A percentile compares a stretch with the other conserved stretches of the same genome.
phyloP scores from a whole-genome alignment of 2,113 vertebrate species.

The Hiodon alosoides region DNA sequence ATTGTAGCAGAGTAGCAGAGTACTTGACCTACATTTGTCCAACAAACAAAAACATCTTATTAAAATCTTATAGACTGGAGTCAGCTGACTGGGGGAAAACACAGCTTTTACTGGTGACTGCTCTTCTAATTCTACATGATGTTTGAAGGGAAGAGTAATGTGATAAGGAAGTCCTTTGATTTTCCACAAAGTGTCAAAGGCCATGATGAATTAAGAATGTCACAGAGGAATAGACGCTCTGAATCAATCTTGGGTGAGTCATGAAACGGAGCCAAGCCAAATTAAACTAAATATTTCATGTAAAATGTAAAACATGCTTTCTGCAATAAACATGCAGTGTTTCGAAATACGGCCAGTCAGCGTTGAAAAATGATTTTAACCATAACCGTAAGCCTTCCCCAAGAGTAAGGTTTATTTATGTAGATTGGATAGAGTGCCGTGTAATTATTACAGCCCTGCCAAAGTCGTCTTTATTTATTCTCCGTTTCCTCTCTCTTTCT shows the following conservation, averaged over 20 bases:
- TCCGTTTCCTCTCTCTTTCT: conserved; percentile 49
- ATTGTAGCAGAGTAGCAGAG: conserved; percentile 25
- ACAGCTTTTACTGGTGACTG: conserved; percentile 43
- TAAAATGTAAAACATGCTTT: conserved; percentile 61
- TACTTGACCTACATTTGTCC: not conserved
- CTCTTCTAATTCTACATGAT: conserved; percentile 47
- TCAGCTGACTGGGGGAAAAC: conserved; percentile 23
- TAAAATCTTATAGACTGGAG: not conserved
- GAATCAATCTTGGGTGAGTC: conserved; percentile 51
- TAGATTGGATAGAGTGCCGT: conserved; percentile 63
- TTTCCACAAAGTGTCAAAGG: conserved; percentile 43
- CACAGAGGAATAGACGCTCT: conserved; percentile 45
- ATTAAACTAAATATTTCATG: conserved; percentile 67
- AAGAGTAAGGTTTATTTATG: conserved; percentile 62
- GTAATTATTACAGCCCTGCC: conserved; percentile 58
- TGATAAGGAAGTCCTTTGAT: conserved; percentile 43
- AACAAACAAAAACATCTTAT: not conserved
- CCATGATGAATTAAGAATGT: conserved; percentile 56
- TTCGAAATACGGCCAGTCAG: conserved; percentile 41
- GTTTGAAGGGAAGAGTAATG: conserved; percentile 41
- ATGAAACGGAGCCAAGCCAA: conserved; percentile 42
- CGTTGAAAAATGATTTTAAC: conserved; percentile 64
- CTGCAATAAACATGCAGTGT: conserved; percentile 60
- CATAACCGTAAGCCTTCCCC: conserved; percentile 47
- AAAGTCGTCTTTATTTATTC: conserved; percentile 64